These are phyloP conservation scores for Ancistrus triradiatus DNA, from an alignment of 2,113 vertebrate species.

Conservation along the genomic window DNA sequence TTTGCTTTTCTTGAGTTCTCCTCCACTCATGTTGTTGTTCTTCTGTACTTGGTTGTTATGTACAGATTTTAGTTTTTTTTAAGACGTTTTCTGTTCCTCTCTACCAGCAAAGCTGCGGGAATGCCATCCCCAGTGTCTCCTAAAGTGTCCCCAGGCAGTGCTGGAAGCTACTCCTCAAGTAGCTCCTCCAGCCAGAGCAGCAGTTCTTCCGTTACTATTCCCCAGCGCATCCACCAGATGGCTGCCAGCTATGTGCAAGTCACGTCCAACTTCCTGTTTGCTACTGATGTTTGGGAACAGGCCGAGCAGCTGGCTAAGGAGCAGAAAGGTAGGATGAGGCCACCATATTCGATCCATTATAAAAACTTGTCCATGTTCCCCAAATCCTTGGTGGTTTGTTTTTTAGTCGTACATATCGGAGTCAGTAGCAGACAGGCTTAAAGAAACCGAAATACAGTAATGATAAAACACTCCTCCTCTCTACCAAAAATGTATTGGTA, in stretches of 20 bases:
- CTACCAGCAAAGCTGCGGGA: slow-evolving; percentile 82
- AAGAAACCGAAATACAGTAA: no score
- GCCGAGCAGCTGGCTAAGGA: slow-evolving; percentile 93
- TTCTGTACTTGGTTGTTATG: no score
- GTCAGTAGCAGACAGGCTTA: no score
- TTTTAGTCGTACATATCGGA: no score
- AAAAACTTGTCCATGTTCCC: no score
- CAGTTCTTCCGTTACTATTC: slow-evolving; percentile 93
- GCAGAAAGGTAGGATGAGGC: slow-evolving; percentile 79
- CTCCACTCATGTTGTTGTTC: no score
- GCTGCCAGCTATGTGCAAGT: slow-evolving; percentile 98
- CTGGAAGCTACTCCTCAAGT: slow-evolving; percentile 82
- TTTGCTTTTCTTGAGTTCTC: no score
- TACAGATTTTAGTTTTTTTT: no score
- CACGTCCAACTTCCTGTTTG: slow-evolving; percentile 96
- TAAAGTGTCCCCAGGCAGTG: slow-evolving; percentile 92
- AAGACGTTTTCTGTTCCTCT: background rate
- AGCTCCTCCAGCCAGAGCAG: slow-evolving; percentile 82
- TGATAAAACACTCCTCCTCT: no score
- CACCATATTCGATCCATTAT: no score
- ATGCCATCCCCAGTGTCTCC: slow-evolving; percentile 98
- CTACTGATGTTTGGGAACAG: slow-evolving; percentile 99
- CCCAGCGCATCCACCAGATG: slow-evolving; percentile 98
- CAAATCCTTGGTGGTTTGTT: no score
- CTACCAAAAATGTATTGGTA: no score